Evolutionary conservation across 2,888 invertebrate species (phyloP), one percentile per base, ranked within the genome.

Genomic region (Phoenoteleia sp.): DNA sequence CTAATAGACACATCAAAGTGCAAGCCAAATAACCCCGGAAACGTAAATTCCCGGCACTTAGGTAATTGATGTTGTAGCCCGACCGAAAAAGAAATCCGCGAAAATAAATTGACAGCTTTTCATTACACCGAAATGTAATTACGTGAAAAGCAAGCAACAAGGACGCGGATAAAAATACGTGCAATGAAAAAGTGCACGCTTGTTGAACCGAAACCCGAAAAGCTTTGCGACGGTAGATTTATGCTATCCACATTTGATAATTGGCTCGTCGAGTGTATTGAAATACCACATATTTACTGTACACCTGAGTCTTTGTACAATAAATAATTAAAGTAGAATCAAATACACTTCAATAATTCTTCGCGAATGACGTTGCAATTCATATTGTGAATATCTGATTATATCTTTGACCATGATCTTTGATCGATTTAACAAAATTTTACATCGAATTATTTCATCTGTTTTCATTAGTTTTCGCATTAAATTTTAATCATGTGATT

Each of bases 181-280:
- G 17, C 19, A 58, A 58, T 33, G 29, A 60, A 66, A 66, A 54
- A 49, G 17, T 64, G 49, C 19, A 17, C 6, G 39, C 5, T 21
- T 9, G 36, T 25, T 29, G 29, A 45, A 47, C 45, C 27, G 49
- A 47, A 66, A 66, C 58, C 39, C 42, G 19, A 27, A 66, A 66
- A 29, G 47, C 45, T 29, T 42, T 21, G 64, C 29, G 25, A 21
- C 64, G 23, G 29, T 17, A 33, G 29, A 66, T 52, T 36, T 66
- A 21, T 49, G 29, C 21, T 11, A 33, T 27, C n/a, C 66, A 66
- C 66, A 52, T 66, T 66, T 66, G 27, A 52, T 64, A 64, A 64
- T 64, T 64, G 64, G 64, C 45, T 64, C 17, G 23, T n/a, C 47
- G 47, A 29, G 47, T 23, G 47, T 39, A 64, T 64, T 64, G 64